A percentile compares a stretch with the other conserved stretches of the same genome.
phyloP scores from a whole-genome alignment of 2,888 invertebrate species.

The Monochamus alternatus region DNA sequence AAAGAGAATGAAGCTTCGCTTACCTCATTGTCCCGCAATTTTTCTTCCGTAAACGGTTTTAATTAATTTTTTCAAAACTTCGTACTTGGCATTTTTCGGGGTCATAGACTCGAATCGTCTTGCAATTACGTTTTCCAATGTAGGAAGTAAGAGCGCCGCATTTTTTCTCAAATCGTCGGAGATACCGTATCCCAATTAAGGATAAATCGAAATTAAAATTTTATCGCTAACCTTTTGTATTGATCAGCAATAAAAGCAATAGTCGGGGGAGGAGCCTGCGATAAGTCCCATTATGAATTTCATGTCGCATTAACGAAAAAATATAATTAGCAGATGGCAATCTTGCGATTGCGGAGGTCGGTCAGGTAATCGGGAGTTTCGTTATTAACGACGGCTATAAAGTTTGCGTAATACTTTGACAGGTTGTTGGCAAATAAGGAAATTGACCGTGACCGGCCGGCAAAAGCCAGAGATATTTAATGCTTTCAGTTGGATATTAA shows the following conservation, averaged over 20 bases:
- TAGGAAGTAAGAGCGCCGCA: too few relatives aligned
- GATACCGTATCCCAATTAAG: too few relatives aligned
- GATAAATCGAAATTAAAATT: too few relatives aligned
- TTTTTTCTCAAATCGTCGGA: too few relatives aligned
- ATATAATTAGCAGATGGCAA: conserved; percentile 18
- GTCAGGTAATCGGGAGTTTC: not conserved
- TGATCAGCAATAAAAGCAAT: not conserved
- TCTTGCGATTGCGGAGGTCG: conserved; percentile 4
- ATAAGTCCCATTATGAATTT: not conserved
- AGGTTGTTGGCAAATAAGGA: conserved; percentile 25
- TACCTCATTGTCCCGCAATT: too few relatives aligned
- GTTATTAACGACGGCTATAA: conserved; percentile 21
- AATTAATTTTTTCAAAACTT: too few relatives aligned
- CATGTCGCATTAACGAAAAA: not conserved
- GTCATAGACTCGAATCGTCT: too few relatives aligned
- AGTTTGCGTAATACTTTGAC: conserved; percentile 11
- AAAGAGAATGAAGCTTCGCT: too few relatives aligned
- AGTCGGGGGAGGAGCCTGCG: not conserved
- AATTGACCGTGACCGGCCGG: conserved; percentile 26
- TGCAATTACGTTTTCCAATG: too few relatives aligned
- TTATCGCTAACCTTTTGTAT: not conserved
- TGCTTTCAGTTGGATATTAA: not conserved
- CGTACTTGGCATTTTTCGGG: too few relatives aligned
- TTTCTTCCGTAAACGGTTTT: too few relatives aligned
- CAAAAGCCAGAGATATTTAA: conserved; percentile 13